Evolutionary conservation across 2,113 vertebrate genomes (phyloP).

Genomic region (Calyptommatus sinebrachiatus): DNA sequence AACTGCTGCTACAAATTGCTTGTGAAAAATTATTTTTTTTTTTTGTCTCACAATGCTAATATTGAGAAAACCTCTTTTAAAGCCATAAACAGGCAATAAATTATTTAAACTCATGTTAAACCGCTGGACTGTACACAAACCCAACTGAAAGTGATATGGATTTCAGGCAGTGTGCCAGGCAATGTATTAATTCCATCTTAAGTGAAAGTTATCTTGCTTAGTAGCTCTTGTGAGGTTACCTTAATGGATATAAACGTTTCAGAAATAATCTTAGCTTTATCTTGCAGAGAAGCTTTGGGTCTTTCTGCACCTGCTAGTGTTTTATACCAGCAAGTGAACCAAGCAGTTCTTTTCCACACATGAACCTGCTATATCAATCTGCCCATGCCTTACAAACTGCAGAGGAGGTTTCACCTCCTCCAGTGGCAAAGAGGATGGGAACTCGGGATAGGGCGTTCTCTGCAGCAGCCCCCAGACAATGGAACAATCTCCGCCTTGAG

Average conservation of each 20-base stretch:
- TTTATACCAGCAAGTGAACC: no score
- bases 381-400: no score
- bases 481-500: no score
- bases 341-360: no score
- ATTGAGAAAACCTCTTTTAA: conserved; percentile 52
- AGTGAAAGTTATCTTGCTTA: not conserved
- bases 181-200: not conserved
- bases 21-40: conserved; percentile 55
- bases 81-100: conserved; percentile 40
- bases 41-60: conserved; percentile 43
- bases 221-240: not conserved
- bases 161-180: not conserved
- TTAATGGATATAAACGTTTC: not conserved
- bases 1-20: conserved; percentile 46
- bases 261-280: not conserved
- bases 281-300: not conserved
- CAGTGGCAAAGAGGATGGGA: no score
- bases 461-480: no score
- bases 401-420: no score
- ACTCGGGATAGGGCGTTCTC: no score
- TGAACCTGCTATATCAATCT: no score
- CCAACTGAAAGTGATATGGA: conserved; percentile 7
- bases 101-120: conserved; percentile 43
- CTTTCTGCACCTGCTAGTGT: no score
- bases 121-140: conserved; percentile 34